These are phyloP conservation scores for Sarcophaga subvicina DNA, from an alignment of 2,888 invertebrate genomes.

Conservation along the genomic window DNA sequence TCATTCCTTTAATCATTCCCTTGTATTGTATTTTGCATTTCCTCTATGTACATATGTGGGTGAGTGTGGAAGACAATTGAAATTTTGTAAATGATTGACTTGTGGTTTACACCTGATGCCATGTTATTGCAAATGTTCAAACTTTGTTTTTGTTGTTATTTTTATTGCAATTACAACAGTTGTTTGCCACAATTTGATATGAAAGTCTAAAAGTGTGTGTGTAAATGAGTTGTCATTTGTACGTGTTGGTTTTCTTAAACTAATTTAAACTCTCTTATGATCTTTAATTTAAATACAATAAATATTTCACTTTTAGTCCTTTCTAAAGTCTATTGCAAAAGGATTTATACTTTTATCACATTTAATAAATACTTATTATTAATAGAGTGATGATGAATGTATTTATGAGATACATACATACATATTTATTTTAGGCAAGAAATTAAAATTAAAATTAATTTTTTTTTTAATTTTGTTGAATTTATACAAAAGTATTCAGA, in stretches of 20 bases:
- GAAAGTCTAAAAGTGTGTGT: not conserved
- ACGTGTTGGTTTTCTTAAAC: conserved; percentile 26
- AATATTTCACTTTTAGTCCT: not conserved
- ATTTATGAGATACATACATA: too few relatives aligned
- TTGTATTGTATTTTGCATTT: conserved; percentile 44
- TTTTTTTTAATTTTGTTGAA: too few relatives aligned
- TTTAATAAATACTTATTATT: too few relatives aligned
- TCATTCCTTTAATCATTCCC: conserved; percentile 26
- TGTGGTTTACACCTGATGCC: conserved; percentile 66
- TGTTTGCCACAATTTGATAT: conserved; percentile 53
- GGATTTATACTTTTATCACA: too few relatives aligned
- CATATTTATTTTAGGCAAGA: too few relatives aligned
- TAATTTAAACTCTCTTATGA: conserved; percentile 16
- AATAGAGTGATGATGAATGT: too few relatives aligned
- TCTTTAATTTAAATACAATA: conserved; percentile 4
- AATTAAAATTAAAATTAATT: too few relatives aligned
- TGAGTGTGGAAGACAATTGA: conserved; percentile 50
- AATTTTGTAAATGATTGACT: conserved; percentile 66
- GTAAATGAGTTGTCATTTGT: not conserved
- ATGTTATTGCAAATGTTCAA: conserved; percentile 32
- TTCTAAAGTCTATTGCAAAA: not conserved
- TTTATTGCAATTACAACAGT: conserved; percentile 35
- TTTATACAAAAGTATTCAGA: too few relatives aligned
- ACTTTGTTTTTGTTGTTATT: conserved; percentile 34
- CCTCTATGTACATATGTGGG: too few relatives aligned